Evolutionary conservation across 2,888 invertebrate genomes (phyloP).

Genomic region (Odontomyia ornata): DNA sequence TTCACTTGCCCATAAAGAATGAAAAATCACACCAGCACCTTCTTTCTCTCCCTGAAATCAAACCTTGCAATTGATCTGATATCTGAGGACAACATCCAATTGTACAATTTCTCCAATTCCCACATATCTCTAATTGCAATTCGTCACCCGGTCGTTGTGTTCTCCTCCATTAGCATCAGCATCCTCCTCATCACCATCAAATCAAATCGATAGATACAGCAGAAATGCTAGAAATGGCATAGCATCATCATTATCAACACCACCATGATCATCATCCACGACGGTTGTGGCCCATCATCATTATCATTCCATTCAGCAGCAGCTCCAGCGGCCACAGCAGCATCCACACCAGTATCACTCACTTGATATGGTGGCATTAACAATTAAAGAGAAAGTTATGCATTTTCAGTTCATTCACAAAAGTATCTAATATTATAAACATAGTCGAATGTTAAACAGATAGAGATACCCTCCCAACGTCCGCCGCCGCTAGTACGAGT

Average conservation of each 20-base stretch:
- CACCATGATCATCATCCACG: background rate
- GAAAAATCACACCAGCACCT: background rate
- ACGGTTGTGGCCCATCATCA: background rate
- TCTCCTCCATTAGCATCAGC: background rate
- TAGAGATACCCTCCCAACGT: background rate
- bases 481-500: too few relatives aligned
- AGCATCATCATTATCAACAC: background rate
- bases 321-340: too few relatives aligned
- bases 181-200: background rate
- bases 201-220: background rate
- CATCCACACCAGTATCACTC: background rate
- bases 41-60: background rate
- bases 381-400: conserved; percentile 10
- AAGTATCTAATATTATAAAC: background rate
- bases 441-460: conserved; percentile 2
- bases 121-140: conserved; percentile 9
- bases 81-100: background rate
- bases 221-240: background rate
- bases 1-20: background rate
- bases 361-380: background rate
- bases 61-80: background rate
- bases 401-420: conserved; percentile 13
- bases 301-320: conserved; percentile 6
- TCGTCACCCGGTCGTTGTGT: background rate
- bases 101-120: background rate